Conservation (phyloP, 2,113 vertebrate genomes). For the Vimba vimba region DNA sequence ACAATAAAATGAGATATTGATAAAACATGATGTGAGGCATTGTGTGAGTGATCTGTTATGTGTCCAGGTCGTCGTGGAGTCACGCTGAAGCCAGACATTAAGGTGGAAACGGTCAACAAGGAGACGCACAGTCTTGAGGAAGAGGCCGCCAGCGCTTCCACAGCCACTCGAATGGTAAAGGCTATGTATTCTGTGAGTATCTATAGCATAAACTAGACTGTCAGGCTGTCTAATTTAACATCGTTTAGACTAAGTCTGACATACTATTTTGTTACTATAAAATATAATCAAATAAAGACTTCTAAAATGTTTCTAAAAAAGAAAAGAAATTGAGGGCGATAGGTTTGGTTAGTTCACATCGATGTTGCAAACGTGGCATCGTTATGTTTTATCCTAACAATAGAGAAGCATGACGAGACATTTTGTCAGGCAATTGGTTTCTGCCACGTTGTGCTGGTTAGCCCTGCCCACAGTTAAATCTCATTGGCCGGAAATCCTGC, state of each 20-base stretch:
- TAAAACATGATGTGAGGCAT: background rate
- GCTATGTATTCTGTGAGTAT: constrained; percentile 91
- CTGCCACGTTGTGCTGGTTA: background rate
- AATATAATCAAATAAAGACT: background rate
- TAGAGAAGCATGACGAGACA: background rate
- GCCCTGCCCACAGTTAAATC: too few species aligned
- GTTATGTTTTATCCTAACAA: background rate
- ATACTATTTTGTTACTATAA: background rate
- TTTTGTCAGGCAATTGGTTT: background rate
- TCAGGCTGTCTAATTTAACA: background rate
- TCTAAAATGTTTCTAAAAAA: background rate
- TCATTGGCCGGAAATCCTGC: too few species aligned
- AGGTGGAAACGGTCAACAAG: constrained; percentile 95
- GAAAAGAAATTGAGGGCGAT: too few species aligned
- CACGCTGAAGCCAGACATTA: constrained; percentile 93
- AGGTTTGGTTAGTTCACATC: background rate
- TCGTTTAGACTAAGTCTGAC: background rate
- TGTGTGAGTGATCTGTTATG: constrained; percentile 12
- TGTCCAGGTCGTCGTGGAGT: constrained; percentile 88
- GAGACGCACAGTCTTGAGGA: constrained; percentile 91
- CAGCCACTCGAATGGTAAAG: constrained; percentile 93
- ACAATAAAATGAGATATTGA: background rate
- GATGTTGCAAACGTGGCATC: background rate
- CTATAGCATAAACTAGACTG: constrained; percentile 45
- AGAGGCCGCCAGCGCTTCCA: constrained; percentile 86